These are phyloP conservation scores for Lordiphosa mommai DNA, from an alignment of 1,140 invertebrate species.

Conservation along the genomic window DNA sequence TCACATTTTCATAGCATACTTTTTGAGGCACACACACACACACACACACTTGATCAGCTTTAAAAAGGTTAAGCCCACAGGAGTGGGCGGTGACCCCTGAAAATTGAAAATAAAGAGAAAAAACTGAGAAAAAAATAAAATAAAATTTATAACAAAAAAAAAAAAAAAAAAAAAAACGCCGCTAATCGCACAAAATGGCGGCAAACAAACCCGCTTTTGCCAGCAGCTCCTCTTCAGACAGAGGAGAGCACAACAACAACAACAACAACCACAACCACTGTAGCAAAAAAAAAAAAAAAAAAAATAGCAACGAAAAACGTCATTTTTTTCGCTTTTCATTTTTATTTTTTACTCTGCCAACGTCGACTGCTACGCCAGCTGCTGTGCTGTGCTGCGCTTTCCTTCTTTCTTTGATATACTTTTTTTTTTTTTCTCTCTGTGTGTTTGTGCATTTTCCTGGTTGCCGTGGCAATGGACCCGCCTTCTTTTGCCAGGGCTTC, in stretches of 20 bases:
- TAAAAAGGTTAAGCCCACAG: no score
- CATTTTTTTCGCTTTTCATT: constrained; percentile 25
- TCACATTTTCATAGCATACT: no score
- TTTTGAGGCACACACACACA: no score
- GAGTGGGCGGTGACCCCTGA: no score
- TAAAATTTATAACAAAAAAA: constrained; percentile 11
- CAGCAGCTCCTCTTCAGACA: constrained; percentile 9
- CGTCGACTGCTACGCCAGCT: constrained; percentile 11
- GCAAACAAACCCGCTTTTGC: constrained; percentile 26
- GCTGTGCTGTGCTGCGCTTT: constrained; percentile 4
- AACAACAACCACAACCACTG: constrained; percentile 24
- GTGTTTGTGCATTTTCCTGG: constrained; percentile 57
- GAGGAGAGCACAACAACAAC: constrained; percentile 5
- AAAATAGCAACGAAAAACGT: constrained; percentile 34
- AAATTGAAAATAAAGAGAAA: no score
- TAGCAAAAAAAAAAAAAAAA: no score
- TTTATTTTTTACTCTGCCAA: constrained; percentile 14
- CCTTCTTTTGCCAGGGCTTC: constrained; percentile 63
- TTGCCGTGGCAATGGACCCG: constrained; percentile 72
- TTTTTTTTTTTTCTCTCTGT: constrained; percentile 18
- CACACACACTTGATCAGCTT: no score
- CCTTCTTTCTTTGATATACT: constrained; percentile 18
- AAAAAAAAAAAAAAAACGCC: constrained; percentile 13
- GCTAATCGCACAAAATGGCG: constrained; percentile 73
- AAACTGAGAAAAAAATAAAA: no score